phyloP scores from a whole-genome alignment of 2,113 vertebrate genomes.

The Paramisgurnus dabryanus region DNA sequence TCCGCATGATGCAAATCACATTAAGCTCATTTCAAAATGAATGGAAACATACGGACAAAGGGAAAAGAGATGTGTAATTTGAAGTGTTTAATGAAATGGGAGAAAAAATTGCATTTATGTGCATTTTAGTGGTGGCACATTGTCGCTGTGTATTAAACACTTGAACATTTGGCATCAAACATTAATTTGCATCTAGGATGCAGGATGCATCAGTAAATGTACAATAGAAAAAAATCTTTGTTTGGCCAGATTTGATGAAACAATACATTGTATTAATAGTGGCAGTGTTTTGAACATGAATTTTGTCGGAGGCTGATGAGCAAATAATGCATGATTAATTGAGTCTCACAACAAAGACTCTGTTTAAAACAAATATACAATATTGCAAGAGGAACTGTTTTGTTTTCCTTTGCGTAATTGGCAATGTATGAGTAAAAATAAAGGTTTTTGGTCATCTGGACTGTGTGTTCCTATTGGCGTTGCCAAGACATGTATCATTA shows the following conservation, averaged over 20 bases:
- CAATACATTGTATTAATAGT: not conserved
- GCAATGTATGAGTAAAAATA: too few relatives aligned
- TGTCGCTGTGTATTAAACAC: not conserved
- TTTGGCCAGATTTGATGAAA: constrained; percentile 37
- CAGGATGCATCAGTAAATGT: constrained; percentile 24
- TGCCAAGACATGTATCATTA: too few relatives aligned
- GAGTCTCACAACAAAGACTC: constrained; percentile 24
- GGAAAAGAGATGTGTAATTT: constrained; percentile 21
- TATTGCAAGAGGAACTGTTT: not conserved
- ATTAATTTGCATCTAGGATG: constrained; percentile 8
- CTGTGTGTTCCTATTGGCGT: too few relatives aligned
- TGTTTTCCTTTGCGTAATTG: constrained; percentile 20
- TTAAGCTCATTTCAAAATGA: constrained; percentile 15
- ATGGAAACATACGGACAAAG: constrained; percentile 36
- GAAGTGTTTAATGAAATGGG: constrained; percentile 5
- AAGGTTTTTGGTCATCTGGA: too few relatives aligned
- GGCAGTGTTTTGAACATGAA: not conserved
- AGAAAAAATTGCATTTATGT: not conserved
- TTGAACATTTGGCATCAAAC: constrained; percentile 6
- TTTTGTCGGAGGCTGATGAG: constrained; percentile 4
- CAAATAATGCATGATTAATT: constrained; percentile 37
- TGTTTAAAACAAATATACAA: not conserved
- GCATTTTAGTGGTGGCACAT: constrained; percentile 21
- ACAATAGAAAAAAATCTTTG: constrained; percentile 12
- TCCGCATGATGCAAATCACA: not conserved